Conservation (phyloP, 2,797 vertebrate species). For the Tokudaia muenninki region DNA sequence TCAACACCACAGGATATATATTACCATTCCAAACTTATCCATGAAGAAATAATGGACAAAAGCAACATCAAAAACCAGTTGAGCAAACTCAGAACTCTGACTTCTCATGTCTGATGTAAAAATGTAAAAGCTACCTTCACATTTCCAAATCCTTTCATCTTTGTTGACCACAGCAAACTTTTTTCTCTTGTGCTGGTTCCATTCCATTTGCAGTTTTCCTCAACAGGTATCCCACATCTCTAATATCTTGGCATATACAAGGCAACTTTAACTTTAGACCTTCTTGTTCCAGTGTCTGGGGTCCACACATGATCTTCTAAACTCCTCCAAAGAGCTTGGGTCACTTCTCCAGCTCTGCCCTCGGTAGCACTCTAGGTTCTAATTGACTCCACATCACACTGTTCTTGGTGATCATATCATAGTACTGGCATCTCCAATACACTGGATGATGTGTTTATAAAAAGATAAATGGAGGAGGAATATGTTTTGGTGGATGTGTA, state of each 20-base stretch:
- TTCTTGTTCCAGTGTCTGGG: neutral
- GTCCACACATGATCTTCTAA: neutral
- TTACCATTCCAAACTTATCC: neutral
- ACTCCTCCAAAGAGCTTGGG: neutral
- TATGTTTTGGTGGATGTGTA: too few species aligned
- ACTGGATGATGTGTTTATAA: too few species aligned
- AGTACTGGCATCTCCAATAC: neutral
- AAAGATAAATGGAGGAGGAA: too few species aligned
- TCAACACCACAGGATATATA: neutral
- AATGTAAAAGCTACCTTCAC: neutral
- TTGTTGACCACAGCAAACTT: neutral
- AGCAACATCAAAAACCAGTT: neutral
- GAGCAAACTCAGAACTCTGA: neutral
- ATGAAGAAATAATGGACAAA: neutral
- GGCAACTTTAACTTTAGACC: neutral
- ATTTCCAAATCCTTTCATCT: neutral
- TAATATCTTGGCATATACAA: neutral
- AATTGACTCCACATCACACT: neutral
- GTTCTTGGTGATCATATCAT: neutral
- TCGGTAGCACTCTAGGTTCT: neutral
- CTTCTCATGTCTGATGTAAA: neutral
- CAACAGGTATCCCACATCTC: neutral
- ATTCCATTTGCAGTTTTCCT: too few species aligned
- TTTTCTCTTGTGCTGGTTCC: too few species aligned
- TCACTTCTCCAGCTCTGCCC: neutral